Base-by-base conservation (phyloP, 2,888 invertebrate species). In the Xestia ashworthii region DNA sequence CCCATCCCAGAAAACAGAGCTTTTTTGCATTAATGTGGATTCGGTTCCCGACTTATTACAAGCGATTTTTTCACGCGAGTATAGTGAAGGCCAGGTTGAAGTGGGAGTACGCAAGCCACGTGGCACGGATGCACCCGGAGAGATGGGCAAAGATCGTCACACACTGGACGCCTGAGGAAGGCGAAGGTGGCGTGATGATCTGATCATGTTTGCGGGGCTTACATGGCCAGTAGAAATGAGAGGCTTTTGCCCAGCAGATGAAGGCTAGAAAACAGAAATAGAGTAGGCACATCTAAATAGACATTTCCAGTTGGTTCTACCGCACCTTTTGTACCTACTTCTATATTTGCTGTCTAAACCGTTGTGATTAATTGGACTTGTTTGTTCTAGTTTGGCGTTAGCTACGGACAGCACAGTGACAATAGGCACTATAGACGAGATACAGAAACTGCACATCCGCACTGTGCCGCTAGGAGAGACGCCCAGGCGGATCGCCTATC, bases 361-460 rank as follows among this genome's bases (percentile, higher is more conserved):
- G 19, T 38, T 62, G 16, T 32, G 12, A 41, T 22, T 22, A 64
- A 64, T 32, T 22, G n/a, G 9, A 4, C n/a, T n/a, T 65, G 44
- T 65, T 1, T 32, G 19, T 79, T 32, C 5, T 92, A 98, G 98
- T 94, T 97, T 99, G 93, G 99, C 99, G 12, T 95, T 99, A 84
- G 98, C 99, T 0, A 99, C 99, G 38, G 98, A 99, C 91, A 98
- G 98, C 87, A 98, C 98, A 5, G 98, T 99, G 4, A 98, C 99
- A 0, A 99, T 99, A 92, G 99, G 99, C 81, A 99, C 99, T 0
- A 99, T 99, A 89, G 99, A 99, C 94, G 99, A 99, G 95, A 99
- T 99, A 85, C 99, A 99, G 94, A 99, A 99, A 93, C 95, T 99
- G 32, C 99, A 99, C 94, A 99, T 99, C 88, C 97, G 99, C 76